Percentiles rank a stretch among this genome's conserved stretches.
phyloP scores from a whole-genome alignment of 1,140 invertebrate species.

The Lethocerus indicus region DNA sequence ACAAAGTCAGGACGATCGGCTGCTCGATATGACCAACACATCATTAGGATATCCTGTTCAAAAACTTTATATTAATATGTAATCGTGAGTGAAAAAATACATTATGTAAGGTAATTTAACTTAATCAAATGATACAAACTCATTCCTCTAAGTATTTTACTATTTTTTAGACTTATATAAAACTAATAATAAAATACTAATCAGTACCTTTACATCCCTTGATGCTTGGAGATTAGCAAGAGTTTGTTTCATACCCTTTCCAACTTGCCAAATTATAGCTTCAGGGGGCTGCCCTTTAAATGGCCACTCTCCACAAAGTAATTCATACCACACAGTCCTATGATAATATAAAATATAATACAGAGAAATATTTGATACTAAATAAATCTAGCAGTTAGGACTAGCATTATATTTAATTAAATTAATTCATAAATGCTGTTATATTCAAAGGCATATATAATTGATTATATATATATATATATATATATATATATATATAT shows the following conservation, averaged over 20 bases:
- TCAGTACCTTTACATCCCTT: conserved; percentile 81
- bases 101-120: too few relatives aligned
- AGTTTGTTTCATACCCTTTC: conserved; percentile 89
- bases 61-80: conserved; percentile 9
- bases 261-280: conserved; percentile 94
- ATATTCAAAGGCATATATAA: background rate
- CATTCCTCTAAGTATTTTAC: background rate
- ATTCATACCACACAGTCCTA: conserved; percentile 97
- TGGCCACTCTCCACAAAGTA: conserved; percentile 91
- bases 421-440: background rate
- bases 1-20: conserved; percentile 80
- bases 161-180: background rate
- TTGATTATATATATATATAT: background rate
- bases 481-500: background rate
- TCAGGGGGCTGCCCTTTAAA: conserved; percentile 86
- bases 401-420: background rate
- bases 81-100: too few relatives aligned
- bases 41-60: conserved; percentile 82
- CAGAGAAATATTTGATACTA: background rate
- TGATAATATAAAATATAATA: conserved; percentile 20
- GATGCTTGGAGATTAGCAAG: conserved; percentile 86
- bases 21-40: conserved; percentile 82
- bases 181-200: background rate
- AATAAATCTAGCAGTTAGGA: background rate
- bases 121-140: too few relatives aligned